Conservation (phyloP, 2,113 vertebrate species). For the Eidolon helvum region DNA sequence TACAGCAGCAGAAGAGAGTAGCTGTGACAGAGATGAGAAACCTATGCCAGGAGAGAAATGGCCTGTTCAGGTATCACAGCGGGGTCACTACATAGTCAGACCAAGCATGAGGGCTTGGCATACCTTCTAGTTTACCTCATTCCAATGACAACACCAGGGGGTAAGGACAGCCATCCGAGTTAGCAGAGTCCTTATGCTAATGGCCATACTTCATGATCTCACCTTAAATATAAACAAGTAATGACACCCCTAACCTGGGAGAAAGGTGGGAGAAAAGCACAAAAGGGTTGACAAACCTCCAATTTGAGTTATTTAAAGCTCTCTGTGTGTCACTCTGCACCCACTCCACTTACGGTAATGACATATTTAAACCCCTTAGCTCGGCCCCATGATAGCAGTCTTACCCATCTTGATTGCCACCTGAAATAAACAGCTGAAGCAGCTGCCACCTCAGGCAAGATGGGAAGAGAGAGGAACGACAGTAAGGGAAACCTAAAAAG, state of each 20-base stretch:
- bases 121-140: not conserved
- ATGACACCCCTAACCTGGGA: not conserved
- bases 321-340: not conserved
- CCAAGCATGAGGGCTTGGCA: not conserved
- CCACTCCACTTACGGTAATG: constrained; percentile 20
- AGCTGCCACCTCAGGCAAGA: constrained; percentile 12
- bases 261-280: not conserved
- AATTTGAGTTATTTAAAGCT: constrained; percentile 32
- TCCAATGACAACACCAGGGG: not conserved
- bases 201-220: not conserved
- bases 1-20: not conserved
- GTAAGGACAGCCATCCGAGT: not conserved
- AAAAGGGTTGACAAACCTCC: not conserved
- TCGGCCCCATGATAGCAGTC: constrained; percentile 23
- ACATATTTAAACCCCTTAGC: constrained; percentile 1
- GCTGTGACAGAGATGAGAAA: not conserved
- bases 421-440: constrained; percentile 50
- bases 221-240: not conserved
- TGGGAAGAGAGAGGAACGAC: not conserved
- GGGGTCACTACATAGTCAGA: not conserved
- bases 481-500: not conserved
- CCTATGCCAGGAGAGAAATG: not conserved
- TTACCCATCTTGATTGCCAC: not conserved
- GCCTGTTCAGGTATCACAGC: not conserved
- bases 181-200: not conserved